phyloP scores from a whole-genome alignment of 2,888 invertebrate genomes.

The Agrenia bidenticulata region DNA sequence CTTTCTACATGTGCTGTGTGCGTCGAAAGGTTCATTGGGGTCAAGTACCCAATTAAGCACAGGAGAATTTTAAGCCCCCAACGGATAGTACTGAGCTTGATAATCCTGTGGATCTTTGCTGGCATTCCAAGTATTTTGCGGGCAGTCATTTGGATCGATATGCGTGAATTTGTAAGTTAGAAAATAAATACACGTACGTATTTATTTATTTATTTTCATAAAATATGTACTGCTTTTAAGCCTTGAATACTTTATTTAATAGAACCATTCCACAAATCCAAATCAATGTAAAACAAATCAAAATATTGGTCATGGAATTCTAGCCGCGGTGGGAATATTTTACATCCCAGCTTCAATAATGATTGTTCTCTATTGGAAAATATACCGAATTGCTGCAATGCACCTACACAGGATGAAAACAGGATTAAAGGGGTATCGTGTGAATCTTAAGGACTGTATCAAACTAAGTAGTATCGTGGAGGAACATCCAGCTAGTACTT shows the following conservation, averaged over 20 bases:
- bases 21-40: slow-evolving; percentile 46
- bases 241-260: too few relatives aligned
- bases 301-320: slow-evolving; percentile 38
- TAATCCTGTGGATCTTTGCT: slow-evolving; percentile 33
- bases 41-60: slow-evolving; percentile 34
- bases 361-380: slow-evolving; percentile 39
- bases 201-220: too few relatives aligned
- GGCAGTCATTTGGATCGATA: slow-evolving; percentile 24
- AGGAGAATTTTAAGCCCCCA: slow-evolving; percentile 23
- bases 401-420: slow-evolving; percentile 22
- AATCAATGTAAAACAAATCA: slow-evolving; percentile 30
- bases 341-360: slow-evolving; percentile 39
- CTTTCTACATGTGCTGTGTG: slow-evolving; percentile 43
- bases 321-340: slow-evolving; percentile 38
- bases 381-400: slow-evolving; percentile 28
- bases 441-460: too few relatives aligned
- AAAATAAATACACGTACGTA: too few relatives aligned
- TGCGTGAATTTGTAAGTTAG: too few relatives aligned
- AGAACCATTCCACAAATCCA: too few relatives aligned
- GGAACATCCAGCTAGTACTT: too few relatives aligned
- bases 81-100: slow-evolving; percentile 24
- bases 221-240: too few relatives aligned
- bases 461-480: too few relatives aligned
- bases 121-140: slow-evolving; percentile 20
- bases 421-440: too few relatives aligned